These are phyloP conservation scores for Speoplatyrhinus poulsoni DNA, from an alignment of 2,113 vertebrate genomes.

Conservation along the genomic window DNA sequence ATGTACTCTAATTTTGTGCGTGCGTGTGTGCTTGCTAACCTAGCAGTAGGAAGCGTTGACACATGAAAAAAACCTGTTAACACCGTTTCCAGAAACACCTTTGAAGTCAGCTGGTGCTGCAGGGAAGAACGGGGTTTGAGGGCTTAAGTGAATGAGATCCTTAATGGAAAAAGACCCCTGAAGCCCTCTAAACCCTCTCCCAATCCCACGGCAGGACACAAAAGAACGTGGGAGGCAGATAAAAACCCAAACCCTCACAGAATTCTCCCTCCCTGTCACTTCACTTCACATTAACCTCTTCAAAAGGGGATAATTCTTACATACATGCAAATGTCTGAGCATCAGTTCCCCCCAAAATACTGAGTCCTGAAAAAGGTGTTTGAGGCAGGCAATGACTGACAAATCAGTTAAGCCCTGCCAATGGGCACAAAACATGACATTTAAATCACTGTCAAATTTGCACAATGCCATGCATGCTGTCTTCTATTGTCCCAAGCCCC, in stretches of 20 bases:
- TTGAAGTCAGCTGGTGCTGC: conserved; percentile 58
- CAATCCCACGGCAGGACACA: conserved; percentile 36
- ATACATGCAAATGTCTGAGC: conserved; percentile 59
- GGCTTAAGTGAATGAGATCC: conserved; percentile 54
- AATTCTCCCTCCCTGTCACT: conserved; percentile 37
- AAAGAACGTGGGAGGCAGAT: conserved; percentile 43
- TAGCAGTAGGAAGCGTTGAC: conserved; percentile 31
- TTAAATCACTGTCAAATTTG: conserved; percentile 32
- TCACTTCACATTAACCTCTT: conserved; percentile 53
- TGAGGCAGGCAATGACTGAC: conserved; percentile 23
- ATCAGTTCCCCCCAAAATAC: conserved; percentile 31
- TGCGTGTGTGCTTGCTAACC: conserved; percentile 18
- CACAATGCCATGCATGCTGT: conserved; percentile 21
- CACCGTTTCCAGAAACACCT: conserved; percentile 49
- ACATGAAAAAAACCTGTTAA: conserved; percentile 39
- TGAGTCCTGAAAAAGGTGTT: conserved; percentile 38
- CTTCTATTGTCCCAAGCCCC: no score
- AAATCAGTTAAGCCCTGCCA: conserved; percentile 8
- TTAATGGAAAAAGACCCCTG: conserved; percentile 61
- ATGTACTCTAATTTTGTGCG: neutral
- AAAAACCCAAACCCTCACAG: conserved; percentile 39
- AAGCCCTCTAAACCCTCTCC: conserved; percentile 29
- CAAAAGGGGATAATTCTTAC: conserved; percentile 59
- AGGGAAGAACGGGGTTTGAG: conserved; percentile 32
- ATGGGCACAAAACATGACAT: conserved; percentile 17